phyloP scores from a whole-genome alignment of 2,888 invertebrate species.

The Sphaeridia pumilis region DNA sequence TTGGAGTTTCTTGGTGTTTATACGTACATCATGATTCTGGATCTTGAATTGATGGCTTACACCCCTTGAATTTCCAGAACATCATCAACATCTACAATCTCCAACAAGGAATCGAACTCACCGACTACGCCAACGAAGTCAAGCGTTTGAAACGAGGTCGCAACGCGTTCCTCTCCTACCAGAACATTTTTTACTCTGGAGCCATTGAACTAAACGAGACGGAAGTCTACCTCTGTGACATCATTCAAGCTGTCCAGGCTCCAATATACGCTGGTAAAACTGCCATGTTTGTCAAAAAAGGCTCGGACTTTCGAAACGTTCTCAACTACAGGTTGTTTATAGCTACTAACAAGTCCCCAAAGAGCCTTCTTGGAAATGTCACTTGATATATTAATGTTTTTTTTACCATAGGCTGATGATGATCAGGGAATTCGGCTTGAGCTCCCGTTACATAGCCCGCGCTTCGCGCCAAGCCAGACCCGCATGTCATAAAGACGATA shows the following conservation, averaged over 20 bases:
- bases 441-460: not conserved
- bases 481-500: not conserved
- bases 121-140: not conserved
- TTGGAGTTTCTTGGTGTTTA: too few species aligned
- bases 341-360: not conserved
- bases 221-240: not conserved
- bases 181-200: conserved; percentile 7
- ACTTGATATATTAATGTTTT: not conserved
- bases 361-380: not conserved
- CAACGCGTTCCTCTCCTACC: conserved; percentile 2
- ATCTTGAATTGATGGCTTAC: not conserved
- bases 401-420: not conserved
- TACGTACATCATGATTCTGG: not conserved
- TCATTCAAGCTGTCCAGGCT: not conserved
- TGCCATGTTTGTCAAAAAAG: conserved; percentile 9
- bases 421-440: conserved; percentile 10
- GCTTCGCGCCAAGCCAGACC: not conserved
- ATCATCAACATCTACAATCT: conserved; percentile 1
- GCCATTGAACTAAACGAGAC: not conserved
- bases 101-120: not conserved
- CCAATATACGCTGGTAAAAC: not conserved
- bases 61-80: not conserved
- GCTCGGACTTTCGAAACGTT: conserved; percentile 3
- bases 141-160: not conserved
- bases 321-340: conserved; percentile 10